Conservation (phyloP, 1,140 invertebrate genomes). For the Platyscapa corneri region DNA sequence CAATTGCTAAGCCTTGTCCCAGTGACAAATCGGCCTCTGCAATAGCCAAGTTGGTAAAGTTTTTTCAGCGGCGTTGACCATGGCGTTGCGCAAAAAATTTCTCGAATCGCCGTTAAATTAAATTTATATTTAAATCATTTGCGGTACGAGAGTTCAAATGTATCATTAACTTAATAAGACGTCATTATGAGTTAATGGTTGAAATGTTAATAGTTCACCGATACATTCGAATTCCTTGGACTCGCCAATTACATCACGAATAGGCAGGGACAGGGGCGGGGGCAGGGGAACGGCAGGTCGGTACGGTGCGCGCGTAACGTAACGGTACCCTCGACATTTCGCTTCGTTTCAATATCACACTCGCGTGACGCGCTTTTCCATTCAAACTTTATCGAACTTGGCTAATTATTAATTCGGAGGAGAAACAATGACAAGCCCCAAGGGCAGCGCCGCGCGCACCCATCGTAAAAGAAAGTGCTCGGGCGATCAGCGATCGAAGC, state of each 20-base stretch:
- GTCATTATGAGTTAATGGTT: constrained; percentile 49
- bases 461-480: not conserved
- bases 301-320: no score
- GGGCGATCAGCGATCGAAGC: not conserved
- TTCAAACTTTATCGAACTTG: no score
- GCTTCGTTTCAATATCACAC: not conserved
- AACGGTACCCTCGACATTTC: not conserved
- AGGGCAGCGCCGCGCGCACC: no score
- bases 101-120: not conserved
- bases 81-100: not conserved
- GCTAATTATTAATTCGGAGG: no score
- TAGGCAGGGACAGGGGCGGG: not conserved
- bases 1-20: no score
- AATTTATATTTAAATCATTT: not conserved
- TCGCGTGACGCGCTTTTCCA: not conserved
- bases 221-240: not conserved
- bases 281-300: no score
- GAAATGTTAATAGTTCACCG: constrained; percentile 19
- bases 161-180: constrained; percentile 26
- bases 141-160: not conserved
- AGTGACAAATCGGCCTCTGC: not conserved
- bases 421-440: no score
- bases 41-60: not conserved
- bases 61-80: not conserved
- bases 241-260: not conserved